Evolutionary conservation across 2,888 invertebrate genomes (phyloP).

Genomic region (Spodoptera picta): DNA sequence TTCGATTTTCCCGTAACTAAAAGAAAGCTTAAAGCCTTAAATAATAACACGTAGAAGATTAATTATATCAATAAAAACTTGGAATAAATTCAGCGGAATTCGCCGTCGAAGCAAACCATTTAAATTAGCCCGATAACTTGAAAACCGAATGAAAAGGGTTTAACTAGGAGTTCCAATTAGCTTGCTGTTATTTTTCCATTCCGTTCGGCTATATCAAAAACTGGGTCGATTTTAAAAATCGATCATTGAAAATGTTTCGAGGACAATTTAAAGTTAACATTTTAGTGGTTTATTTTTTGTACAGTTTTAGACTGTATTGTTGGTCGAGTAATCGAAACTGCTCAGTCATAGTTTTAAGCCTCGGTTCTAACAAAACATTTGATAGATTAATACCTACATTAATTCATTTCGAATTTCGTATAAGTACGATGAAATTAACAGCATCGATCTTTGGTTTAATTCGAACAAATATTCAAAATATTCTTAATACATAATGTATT

Average conservation of each 20-base stretch:
- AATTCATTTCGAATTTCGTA: too few relatives aligned
- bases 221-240: slow-evolving; percentile 74
- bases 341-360: too few relatives aligned
- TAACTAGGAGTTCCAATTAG: slow-evolving; percentile 86
- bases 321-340: background rate
- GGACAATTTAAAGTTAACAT: slow-evolving; percentile 24
- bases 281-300: slow-evolving; percentile 3
- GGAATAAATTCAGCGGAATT: slow-evolving; percentile 74
- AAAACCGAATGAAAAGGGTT: slow-evolving; percentile 85
- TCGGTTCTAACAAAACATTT: too few relatives aligned
- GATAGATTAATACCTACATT: too few relatives aligned
- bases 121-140: slow-evolving; percentile 87
- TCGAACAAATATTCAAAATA: too few relatives aligned
- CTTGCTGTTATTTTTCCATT: slow-evolving; percentile 88
- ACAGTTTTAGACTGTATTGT: background rate
- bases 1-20: slow-evolving; percentile 5
- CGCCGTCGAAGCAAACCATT: slow-evolving; percentile 82
- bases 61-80: slow-evolving; percentile 72
- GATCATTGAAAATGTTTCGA: slow-evolving; percentile 58
- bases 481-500: too few relatives aligned
- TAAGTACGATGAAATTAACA: too few relatives aligned
- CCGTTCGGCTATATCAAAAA: slow-evolving; percentile 72
- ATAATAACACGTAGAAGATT: slow-evolving; percentile 50
- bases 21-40: slow-evolving; percentile 24
- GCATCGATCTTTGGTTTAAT: too few relatives aligned